Evolutionary conservation across 1,140 invertebrate genomes (phyloP).

Genomic region (Chrysopa pallens): DNA sequence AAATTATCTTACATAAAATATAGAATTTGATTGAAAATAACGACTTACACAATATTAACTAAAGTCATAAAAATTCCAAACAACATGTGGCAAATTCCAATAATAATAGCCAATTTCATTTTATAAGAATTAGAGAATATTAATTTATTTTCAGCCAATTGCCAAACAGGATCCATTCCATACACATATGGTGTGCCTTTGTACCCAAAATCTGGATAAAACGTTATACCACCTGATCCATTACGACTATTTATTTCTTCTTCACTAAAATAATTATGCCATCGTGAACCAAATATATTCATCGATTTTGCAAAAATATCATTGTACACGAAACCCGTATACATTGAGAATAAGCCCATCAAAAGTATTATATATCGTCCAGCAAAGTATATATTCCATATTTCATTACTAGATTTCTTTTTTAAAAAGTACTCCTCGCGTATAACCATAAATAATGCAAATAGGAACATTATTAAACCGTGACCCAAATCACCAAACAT

Average conservation of each 20-base stretch:
- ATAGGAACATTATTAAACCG: constrained; percentile 57
- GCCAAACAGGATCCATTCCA: constrained; percentile 81
- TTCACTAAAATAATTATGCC: constrained; percentile 41
- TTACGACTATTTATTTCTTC: constrained; percentile 25
- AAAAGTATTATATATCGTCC: constrained; percentile 94
- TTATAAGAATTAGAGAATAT: constrained; percentile 95
- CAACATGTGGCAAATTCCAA: constrained; percentile 91
- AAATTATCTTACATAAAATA: too few species aligned
- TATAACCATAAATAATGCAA: constrained; percentile 58
- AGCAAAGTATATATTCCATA: constrained; percentile 94
- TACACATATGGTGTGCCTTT: constrained; percentile 54
- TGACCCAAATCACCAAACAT: constrained; percentile 98
- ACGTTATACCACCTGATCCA: too few species aligned
- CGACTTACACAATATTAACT: constrained; percentile 71
- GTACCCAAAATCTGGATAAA: constrained; percentile 46
- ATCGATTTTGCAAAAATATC: constrained; percentile 93
- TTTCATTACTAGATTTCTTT: constrained; percentile 57
- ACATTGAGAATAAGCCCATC: constrained; percentile 95
- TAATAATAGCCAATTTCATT: constrained; percentile 96
- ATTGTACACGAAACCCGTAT: constrained; percentile 96
- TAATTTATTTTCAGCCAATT: constrained; percentile 83
- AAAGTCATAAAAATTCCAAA: constrained; percentile 85
- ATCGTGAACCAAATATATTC: constrained; percentile 83
- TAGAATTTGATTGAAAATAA: neutral
- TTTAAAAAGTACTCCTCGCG: constrained; percentile 50